Percentiles rank a stretch among this genome's conserved stretches.
Conservation (phyloP, 2,888 invertebrate species). For the Corythucha ciliata region DNA sequence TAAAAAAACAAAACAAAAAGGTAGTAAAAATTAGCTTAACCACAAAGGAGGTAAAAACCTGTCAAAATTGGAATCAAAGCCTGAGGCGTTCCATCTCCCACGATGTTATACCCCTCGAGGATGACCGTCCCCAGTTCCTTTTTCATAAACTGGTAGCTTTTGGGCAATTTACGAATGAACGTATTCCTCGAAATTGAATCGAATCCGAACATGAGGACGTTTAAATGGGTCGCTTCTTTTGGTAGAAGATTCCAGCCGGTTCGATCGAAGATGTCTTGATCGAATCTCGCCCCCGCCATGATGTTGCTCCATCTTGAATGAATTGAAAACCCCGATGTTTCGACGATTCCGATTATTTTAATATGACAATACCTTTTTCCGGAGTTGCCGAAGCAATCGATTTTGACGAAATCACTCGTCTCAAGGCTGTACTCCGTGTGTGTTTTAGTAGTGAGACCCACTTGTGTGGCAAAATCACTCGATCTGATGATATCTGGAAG, state of each 20-base stretch:
- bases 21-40: neutral
- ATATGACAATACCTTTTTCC: conserved; percentile 43
- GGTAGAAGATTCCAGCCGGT: conserved; percentile 46
- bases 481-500: conserved; percentile 56
- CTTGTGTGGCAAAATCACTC: conserved; percentile 51
- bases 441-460: conserved; percentile 48
- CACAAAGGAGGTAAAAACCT: conserved; percentile 44
- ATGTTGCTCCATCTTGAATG: conserved; percentile 57
- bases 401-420: conserved; percentile 61
- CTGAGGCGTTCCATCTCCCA: conserved; percentile 79
- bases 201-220: conserved; percentile 76
- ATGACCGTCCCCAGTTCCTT: conserved; percentile 53
- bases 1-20: conserved; percentile 34
- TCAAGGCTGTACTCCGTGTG: conserved; percentile 52
- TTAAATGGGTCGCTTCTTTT: conserved; percentile 47
- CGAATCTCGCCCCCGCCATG: conserved; percentile 52
- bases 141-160: conserved; percentile 59
- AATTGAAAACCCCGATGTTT: too few species aligned
- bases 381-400: conserved; percentile 49
- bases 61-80: conserved; percentile 81
- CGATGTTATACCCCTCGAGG: conserved; percentile 69
- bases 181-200: conserved; percentile 80
- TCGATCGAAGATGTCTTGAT: conserved; percentile 43
- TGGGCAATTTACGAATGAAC: conserved; percentile 67
- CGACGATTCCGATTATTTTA: too few species aligned